Base-by-base conservation (phyloP, 2,113 vertebrate species). In the Alethe castanea region DNA sequence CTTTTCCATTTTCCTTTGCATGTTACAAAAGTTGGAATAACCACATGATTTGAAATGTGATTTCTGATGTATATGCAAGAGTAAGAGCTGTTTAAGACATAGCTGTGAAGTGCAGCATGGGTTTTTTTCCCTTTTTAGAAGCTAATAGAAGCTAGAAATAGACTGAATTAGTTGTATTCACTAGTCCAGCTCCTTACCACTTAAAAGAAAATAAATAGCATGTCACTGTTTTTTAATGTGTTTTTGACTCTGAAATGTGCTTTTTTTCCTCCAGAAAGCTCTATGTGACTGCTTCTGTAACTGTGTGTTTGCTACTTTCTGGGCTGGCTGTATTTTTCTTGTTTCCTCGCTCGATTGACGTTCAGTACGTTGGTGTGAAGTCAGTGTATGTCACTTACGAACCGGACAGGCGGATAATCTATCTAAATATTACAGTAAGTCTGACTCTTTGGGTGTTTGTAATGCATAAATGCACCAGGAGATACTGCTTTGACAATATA, bases 351-450 rank as follows among this genome's bases (percentile, higher is more conserved):
- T 99, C 99, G 19, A 99, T 99, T 1, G 99, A 99, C 0, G 99
- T 99, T 73, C 97, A 99, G 93, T 99, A 99, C 26, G 97, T 99
- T 69, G 99, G 99, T 12, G 98, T 99, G 81, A 99, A 99, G 97
- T 99, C 99, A 2, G 99, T 99, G 2, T 99, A 98, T 29, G 99
- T 99, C 93, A 98, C 95, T 88, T 99, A 99, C 0, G 98, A 99
- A 91, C 88, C 94, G 85, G 77, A 91, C 24, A 99, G 98, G 50
- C 97, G 97, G 24, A 98, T 98, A 16, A 99, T 99, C 77, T 99
- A 99, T 96, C 98, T 99, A 91, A 99, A 99, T 96, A 98, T 99
- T 45, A 99, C 99, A 16, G 99, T 99, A 97, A 98, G 98, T 73
- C 24, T 62, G 5, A 20, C 50, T 72, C 2, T 24, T 29, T 74